Base-by-base conservation (phyloP, 92 coral and sea anemone genomes). In the Anthopleura xanthogrammica region DNA sequence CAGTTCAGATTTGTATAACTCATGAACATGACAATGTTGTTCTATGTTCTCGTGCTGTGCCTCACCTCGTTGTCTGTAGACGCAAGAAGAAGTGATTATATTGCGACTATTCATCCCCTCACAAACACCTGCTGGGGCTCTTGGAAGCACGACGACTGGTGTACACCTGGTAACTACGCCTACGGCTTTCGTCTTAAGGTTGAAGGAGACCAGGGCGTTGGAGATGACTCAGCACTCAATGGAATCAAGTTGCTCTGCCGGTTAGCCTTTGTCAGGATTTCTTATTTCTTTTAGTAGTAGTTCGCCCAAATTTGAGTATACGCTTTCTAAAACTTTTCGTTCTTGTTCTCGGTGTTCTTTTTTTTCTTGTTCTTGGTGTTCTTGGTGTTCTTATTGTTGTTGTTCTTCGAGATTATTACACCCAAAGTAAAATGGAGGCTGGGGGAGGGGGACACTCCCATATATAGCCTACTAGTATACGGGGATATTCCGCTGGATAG, bases 191-290 rank as follows among this genome's bases (percentile, higher is more conserved):
- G 14, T 5, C 50, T 72, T 17, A 29, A 72, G n/a, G 77, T 72
- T n/a, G 77, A 72, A 72, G 22, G 77, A 16, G 17, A 9, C 3
- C 50, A 36, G 39, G 77, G 77, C 17, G 36, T 29, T 6, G 77
- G 77, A 36, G 77, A 72, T 72, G 77, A 72, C 50, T 36, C 77
- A 5, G 77, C 77, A 36, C 77, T 72, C 40, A 72, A 72, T 72
- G 77, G 77, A 42, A 72, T 72, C 50, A 12, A 36, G 19, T 50
- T 72, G 77, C 42, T 20, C 13, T 72, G 77, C 77, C 39, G 50
- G 77, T 72, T 36, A 72, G 77, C 24, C 16, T 57, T 57, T 57
- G 19, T 57, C 5, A 14, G 10, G 16, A 0, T 1, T 57, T 16
- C 20, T 57, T 3, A 29, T 29, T 57, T 12, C 62, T 1, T 57